Evolutionary conservation across 2,888 invertebrate species (phyloP).

Genomic region (Agrypnus murinus): DNA sequence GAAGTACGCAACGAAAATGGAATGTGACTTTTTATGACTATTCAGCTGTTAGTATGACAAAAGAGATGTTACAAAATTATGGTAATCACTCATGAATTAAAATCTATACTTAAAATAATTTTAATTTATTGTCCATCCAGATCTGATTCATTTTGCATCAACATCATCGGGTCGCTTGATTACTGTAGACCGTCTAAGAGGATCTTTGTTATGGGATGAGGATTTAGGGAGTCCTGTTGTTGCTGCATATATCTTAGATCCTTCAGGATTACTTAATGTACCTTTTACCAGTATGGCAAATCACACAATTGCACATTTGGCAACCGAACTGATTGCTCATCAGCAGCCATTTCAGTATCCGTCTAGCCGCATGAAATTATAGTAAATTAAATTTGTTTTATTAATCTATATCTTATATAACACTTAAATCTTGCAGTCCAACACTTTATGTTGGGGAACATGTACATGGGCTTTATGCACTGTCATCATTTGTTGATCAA

Average conservation of each 20-base stretch:
- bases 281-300: slow-evolving; percentile 94
- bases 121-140: slow-evolving; percentile 70
- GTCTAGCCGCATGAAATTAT: slow-evolving; percentile 72
- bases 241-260: slow-evolving; percentile 86
- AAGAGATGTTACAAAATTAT: slow-evolving; percentile 86
- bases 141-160: slow-evolving; percentile 90
- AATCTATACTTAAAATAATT: slow-evolving; percentile 15
- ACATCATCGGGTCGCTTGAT: slow-evolving; percentile 91
- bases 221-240: slow-evolving; percentile 93
- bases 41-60: slow-evolving; percentile 86
- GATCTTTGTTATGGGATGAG: slow-evolving; percentile 89
- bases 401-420: too few relatives aligned
- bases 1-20: slow-evolving; percentile 86
- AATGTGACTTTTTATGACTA: slow-evolving; percentile 98
- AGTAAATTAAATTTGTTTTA: slow-evolving; percentile 69
- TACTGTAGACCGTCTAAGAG: slow-evolving; percentile 88
- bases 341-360: slow-evolving; percentile 67
- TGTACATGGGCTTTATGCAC: slow-evolving; percentile 90
- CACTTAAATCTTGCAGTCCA: slow-evolving; percentile 81
- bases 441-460: slow-evolving; percentile 95
- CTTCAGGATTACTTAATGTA: slow-evolving; percentile 85
- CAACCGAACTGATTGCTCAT: slow-evolving; percentile 65
- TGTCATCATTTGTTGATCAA: slow-evolving; percentile 94
- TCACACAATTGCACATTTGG: slow-evolving; percentile 82
- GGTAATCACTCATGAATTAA: slow-evolving; percentile 71